Conservation (phyloP, 2,113 vertebrate species). For the Osmerus eperlanus region DNA sequence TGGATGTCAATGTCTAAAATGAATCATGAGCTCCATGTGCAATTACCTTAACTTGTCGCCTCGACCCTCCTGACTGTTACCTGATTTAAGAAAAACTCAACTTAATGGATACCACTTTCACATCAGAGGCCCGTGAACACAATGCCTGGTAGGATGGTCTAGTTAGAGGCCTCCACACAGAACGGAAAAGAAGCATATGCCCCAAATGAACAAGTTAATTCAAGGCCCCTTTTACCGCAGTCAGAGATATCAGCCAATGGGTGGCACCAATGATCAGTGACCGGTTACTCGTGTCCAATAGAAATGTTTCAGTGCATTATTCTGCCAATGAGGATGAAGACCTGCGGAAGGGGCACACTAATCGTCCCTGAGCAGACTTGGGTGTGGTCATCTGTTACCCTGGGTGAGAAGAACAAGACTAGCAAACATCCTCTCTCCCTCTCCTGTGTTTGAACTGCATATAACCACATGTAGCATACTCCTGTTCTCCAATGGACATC, state of each 20-base stretch:
- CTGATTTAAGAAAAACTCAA: background rate
- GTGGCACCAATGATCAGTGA: background rate
- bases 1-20: background rate
- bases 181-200: background rate
- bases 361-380: slow-evolving; percentile 48
- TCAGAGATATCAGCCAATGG: background rate
- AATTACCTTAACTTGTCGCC: background rate
- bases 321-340: slow-evolving; percentile 35
- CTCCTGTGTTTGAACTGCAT: slow-evolving; percentile 40
- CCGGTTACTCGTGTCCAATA: slow-evolving; percentile 19
- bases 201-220: background rate
- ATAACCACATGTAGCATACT: slow-evolving; percentile 47
- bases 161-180: background rate
- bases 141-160: background rate
- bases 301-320: slow-evolving; percentile 39
- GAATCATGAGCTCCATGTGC: background rate
- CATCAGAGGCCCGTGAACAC: background rate
- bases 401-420: slow-evolving; percentile 5
- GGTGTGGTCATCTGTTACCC: slow-evolving; percentile 46
- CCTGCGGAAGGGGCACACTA: slow-evolving; percentile 44
- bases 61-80: background rate
- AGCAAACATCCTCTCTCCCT: background rate
- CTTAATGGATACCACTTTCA: background rate
- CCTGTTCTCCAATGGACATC: slow-evolving; percentile 22
- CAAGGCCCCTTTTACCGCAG: background rate